Conservation (phyloP, 2,888 invertebrate species). For the Drosophila anceps region DNA sequence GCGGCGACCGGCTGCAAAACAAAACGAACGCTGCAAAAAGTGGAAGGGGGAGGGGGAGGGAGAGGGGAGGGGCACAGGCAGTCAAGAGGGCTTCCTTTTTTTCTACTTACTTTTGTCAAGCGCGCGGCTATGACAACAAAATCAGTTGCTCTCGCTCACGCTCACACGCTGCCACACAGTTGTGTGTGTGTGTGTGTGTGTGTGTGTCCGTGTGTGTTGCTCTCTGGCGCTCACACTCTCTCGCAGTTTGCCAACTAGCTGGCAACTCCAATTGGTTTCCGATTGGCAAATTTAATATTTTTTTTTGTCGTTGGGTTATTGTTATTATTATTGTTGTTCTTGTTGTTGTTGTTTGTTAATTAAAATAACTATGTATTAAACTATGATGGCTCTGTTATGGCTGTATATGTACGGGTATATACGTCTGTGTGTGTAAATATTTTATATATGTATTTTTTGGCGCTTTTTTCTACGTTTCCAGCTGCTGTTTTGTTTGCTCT, state of each 20-base stretch:
- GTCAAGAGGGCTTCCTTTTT: slow-evolving; percentile 24
- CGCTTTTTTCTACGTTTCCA: slow-evolving; percentile 51
- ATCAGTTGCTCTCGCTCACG: slow-evolving; percentile 57
- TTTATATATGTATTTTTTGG: slow-evolving; percentile 59
- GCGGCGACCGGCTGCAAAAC: slow-evolving; percentile 56
- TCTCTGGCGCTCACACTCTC: slow-evolving; percentile 12
- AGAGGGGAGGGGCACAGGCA: background rate
- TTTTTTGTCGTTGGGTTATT: slow-evolving; percentile 35
- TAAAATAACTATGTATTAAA: slow-evolving; percentile 62
- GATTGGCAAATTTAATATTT: slow-evolving; percentile 27
- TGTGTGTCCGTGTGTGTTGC: background rate
- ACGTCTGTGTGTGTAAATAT: slow-evolving; percentile 41
- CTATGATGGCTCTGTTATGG: slow-evolving; percentile 61
- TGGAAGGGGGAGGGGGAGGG: slow-evolving; percentile 1
- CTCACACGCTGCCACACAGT: slow-evolving; percentile 12
- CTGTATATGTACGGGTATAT: slow-evolving; percentile 28
- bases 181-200: background rate
- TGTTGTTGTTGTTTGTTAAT: slow-evolving; percentile 57
- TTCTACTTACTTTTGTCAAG: slow-evolving; percentile 67
- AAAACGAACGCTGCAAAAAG: slow-evolving; percentile 41
- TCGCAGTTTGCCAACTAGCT: slow-evolving; percentile 15
- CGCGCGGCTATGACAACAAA: slow-evolving; percentile 68
- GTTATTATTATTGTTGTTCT: slow-evolving; percentile 8
- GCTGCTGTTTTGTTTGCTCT: slow-evolving; percentile 54
- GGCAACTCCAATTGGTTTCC: slow-evolving; percentile 55